These are phyloP conservation scores for Lycophotia porphyrea DNA, from an alignment of 2,888 invertebrate genomes.

Conservation along the genomic window DNA sequence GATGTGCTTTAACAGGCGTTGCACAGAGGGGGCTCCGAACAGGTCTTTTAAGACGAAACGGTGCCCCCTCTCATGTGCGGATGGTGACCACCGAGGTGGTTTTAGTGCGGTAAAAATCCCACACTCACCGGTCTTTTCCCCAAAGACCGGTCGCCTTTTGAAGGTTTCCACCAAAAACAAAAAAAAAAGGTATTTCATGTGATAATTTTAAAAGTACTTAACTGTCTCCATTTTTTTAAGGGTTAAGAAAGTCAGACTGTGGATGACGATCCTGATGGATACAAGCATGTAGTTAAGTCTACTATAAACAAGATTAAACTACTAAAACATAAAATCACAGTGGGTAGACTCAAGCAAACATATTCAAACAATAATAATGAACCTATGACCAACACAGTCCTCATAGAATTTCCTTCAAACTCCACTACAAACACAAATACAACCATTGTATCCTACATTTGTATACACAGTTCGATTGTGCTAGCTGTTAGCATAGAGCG, in stretches of 20 bases:
- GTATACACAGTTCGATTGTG: constrained; percentile 21
- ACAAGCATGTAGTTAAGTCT: neutral
- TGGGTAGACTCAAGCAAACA: neutral
- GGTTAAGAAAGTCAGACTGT: no score
- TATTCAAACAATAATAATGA: constrained; percentile 5
- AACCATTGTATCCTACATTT: constrained; percentile 17
- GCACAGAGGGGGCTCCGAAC: no score
- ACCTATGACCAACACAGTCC: constrained; percentile 6
- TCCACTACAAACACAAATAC: constrained; percentile 24
- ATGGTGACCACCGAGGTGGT: no score
- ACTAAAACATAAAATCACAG: neutral
- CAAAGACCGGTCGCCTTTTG: no score
- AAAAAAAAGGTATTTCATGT: no score
- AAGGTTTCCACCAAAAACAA: no score
- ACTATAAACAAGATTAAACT: neutral
- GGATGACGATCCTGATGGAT: neutral
- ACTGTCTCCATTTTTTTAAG: neutral
- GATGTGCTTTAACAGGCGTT: no score
- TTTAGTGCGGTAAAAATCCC: no score
- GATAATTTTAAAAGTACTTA: neutral
- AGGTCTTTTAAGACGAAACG: no score
- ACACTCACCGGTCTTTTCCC: no score
- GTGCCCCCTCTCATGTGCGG: no score
- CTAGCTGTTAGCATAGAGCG: neutral
- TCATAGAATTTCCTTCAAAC: constrained; percentile 8